These are phyloP conservation scores for Apomyelois bistriatella DNA, from an alignment of 2,888 invertebrate genomes.

Conservation along the genomic window DNA sequence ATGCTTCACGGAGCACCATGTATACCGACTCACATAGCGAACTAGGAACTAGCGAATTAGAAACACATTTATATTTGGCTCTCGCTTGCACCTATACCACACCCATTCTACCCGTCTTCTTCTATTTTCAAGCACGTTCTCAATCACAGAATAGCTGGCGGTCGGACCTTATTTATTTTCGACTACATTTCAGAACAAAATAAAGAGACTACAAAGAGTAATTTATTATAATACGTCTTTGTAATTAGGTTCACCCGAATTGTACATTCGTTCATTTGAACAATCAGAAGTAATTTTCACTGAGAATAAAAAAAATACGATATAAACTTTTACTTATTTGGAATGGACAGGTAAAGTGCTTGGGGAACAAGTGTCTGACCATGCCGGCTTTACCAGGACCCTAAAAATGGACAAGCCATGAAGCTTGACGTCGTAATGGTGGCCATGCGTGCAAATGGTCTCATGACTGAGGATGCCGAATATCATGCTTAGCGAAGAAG, in stretches of 20 bases:
- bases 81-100: constrained; percentile 15
- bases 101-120: constrained; percentile 25
- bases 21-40: neutral
- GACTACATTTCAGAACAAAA: constrained; percentile 7
- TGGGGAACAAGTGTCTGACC: too few species aligned
- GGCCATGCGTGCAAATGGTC: too few species aligned
- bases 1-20: neutral
- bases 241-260: too few species aligned
- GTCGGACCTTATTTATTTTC: constrained; percentile 21
- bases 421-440: too few species aligned
- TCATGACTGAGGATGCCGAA: too few species aligned
- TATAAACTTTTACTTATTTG: too few species aligned
- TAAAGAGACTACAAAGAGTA: neutral
- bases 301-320: too few species aligned
- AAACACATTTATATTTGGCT: neutral
- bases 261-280: neutral
- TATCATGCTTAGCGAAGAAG: too few species aligned
- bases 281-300: too few species aligned
- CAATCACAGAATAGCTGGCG: constrained; percentile 48
- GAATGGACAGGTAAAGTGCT: too few species aligned
- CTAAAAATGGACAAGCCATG: too few species aligned
- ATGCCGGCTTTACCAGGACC: too few species aligned
- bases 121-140: constrained; percentile 46
- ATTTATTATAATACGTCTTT: neutral
- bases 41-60: constrained; percentile 2